A percentile compares a stretch with the other conserved stretches of the same genome.
Evolutionary conservation across 2,113 vertebrate genomes (phyloP).

Genomic region (Centropristis striata): DNA sequence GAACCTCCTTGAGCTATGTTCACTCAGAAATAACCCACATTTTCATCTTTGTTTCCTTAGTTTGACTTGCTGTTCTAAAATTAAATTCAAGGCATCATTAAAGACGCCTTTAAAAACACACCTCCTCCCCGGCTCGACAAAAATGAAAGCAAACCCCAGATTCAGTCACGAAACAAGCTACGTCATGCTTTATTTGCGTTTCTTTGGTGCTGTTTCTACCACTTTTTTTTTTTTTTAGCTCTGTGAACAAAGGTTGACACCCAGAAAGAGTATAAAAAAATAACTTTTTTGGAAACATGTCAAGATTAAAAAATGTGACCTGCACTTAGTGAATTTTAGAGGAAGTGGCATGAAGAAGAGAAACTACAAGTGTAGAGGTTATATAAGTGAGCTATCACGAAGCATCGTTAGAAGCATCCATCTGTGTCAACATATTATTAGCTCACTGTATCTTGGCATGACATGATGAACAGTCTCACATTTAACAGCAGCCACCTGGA

Average conservation of each 20-base stretch:
- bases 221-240: no score
- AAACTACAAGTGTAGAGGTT: background rate
- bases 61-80: background rate
- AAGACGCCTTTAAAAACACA: background rate
- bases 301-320: background rate
- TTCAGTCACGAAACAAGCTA: no score
- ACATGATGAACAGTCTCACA: constrained; percentile 50
- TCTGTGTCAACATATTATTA: constrained; percentile 53
- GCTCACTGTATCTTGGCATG: constrained; percentile 12
- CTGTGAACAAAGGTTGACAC: no score
- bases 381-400: constrained; percentile 27
- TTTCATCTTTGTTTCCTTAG: background rate
- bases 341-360: background rate
- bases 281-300: background rate
- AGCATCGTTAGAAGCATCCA: constrained; percentile 22
- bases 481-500: constrained; percentile 65
- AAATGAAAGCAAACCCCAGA: no score
- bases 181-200: no score
- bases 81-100: background rate
- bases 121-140: no score
- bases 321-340: background rate
- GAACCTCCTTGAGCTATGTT: constrained; percentile 30
- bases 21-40: constrained; percentile 44
- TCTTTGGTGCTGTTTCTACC: no score
- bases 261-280: background rate